Percentiles rank a stretch among this genome's conserved stretches.
Conservation (phyloP, 2,113 vertebrate species). For the Forbesichthys agassizii region DNA sequence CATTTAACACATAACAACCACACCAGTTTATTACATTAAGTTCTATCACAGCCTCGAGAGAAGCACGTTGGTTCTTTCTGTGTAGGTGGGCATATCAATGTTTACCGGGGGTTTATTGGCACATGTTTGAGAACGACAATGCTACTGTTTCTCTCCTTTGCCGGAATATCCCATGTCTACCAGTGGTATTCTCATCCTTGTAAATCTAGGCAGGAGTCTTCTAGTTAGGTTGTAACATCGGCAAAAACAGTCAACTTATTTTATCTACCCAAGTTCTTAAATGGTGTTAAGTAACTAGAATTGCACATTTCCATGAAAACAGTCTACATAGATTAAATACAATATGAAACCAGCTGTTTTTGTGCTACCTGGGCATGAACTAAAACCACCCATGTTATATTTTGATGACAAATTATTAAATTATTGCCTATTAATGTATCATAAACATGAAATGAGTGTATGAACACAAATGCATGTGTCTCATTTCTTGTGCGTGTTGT, state of each 20-base stretch:
- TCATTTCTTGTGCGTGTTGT: constrained; percentile 5
- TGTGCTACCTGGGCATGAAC: neutral
- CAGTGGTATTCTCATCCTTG: neutral
- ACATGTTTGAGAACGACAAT: too few species aligned
- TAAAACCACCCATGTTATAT: neutral
- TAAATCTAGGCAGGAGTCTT: constrained; percentile 1
- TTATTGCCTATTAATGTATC: neutral
- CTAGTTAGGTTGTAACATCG: neutral
- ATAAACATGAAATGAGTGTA: neutral
- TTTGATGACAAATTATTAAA: neutral
- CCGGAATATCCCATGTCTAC: too few species aligned
- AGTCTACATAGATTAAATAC: neutral
- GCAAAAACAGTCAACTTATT: neutral
- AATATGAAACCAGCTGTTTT: neutral
- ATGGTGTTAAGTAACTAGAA: constrained; percentile 3
- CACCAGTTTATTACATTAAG: too few species aligned
- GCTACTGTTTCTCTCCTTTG: too few species aligned
- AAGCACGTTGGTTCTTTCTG: too few species aligned
- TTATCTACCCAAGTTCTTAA: constrained; percentile 13
- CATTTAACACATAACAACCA: too few species aligned
- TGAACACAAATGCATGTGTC: too few species aligned
- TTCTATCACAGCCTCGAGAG: too few species aligned
- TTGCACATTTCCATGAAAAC: neutral
- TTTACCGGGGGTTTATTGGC: too few species aligned
- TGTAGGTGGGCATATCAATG: too few species aligned